Evolutionary conservation across 2,113 vertebrate species (phyloP).

Genomic region (Chaetura pelagica): DNA sequence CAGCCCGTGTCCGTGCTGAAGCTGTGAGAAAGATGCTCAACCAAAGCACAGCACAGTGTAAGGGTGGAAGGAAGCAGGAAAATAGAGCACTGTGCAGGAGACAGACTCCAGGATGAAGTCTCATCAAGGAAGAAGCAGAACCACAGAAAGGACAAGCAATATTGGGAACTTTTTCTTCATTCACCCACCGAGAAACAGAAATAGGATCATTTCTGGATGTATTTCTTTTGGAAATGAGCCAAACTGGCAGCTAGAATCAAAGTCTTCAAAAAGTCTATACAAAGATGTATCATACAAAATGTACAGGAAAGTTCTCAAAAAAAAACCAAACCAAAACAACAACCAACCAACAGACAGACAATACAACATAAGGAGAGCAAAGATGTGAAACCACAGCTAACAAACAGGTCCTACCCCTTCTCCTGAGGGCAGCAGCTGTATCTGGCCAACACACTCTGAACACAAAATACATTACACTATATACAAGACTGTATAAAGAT

Average conservation of each 20-base stretch:
- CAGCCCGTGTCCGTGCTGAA: fast-evolving
- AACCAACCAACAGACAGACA: slow-evolving; percentile 45
- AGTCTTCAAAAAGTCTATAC: slow-evolving; percentile 86
- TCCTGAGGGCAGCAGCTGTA: not conserved
- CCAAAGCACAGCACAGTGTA: fast-evolving
- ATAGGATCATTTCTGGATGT: slow-evolving; percentile 67
- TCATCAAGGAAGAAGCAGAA: not conserved
- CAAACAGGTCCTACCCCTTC: slow-evolving; percentile 43
- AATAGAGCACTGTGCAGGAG: fast-evolving
- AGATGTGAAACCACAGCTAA: slow-evolving; percentile 62
- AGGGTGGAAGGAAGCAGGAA: fast-evolving
- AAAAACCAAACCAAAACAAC: not conserved
- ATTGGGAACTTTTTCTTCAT: slow-evolving; percentile 11
- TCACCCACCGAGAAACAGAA: slow-evolving; percentile 60
- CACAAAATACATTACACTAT: slow-evolving; percentile 75
- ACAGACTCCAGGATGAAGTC: not conserved
- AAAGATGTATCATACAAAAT: slow-evolving; percentile 85
- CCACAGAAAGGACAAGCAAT: slow-evolving; percentile 19
- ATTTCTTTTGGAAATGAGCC: slow-evolving; percentile 84
- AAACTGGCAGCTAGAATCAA: slow-evolving; percentile 81
- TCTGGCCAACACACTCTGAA: slow-evolving; percentile 42
- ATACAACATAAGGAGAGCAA: slow-evolving; percentile 63
- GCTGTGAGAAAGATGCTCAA: not conserved
- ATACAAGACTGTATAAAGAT: slow-evolving; percentile 66
- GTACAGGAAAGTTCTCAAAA: slow-evolving; percentile 78